Percentiles rank a stretch among this genome's conserved stretches.
phyloP scores from a whole-genome alignment of 23 tunicate genomes.

The Phallusia fumigata region DNA sequence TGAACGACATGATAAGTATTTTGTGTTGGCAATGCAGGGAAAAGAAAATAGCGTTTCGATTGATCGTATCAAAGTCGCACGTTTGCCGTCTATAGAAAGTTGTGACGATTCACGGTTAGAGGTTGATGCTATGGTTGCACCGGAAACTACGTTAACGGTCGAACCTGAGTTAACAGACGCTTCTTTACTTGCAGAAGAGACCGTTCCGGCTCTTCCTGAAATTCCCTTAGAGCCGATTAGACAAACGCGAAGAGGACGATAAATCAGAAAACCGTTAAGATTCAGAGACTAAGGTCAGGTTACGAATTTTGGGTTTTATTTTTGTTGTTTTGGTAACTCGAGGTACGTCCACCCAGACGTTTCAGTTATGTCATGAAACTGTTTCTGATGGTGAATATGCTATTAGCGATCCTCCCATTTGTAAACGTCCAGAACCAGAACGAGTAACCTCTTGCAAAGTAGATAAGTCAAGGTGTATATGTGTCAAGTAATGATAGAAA shows the following conservation, averaged over 20 bases:
- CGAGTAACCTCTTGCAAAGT: not conserved
- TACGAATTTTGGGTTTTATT: not conserved
- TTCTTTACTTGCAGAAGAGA: not conserved
- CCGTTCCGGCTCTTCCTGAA: not conserved
- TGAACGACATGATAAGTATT: conserved; percentile 4
- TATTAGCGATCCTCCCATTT: not conserved
- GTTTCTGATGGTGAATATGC: conserved; percentile 3
- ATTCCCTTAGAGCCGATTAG: not conserved
- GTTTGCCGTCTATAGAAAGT: conserved; percentile 3
- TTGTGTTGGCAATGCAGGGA: conserved; percentile 15
- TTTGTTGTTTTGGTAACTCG: too few relatives aligned
- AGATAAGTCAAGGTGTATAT: not conserved
- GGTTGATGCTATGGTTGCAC: not conserved
- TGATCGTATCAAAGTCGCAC: conserved; percentile 30
- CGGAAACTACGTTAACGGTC: not conserved
- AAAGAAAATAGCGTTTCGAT: conserved; percentile 10
- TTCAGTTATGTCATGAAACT: not conserved
- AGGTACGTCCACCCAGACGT: too few relatives aligned
- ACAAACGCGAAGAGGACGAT: not conserved
- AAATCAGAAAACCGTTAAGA: not conserved
- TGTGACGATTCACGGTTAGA: too few relatives aligned
- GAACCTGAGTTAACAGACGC: not conserved
- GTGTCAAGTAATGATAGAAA: not conserved
- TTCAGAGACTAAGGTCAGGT: conserved; percentile 8
- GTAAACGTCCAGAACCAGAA: not conserved